Evolutionary conservation across 2,888 invertebrate genomes (phyloP).

Genomic region (Drosophila prolongata): DNA sequence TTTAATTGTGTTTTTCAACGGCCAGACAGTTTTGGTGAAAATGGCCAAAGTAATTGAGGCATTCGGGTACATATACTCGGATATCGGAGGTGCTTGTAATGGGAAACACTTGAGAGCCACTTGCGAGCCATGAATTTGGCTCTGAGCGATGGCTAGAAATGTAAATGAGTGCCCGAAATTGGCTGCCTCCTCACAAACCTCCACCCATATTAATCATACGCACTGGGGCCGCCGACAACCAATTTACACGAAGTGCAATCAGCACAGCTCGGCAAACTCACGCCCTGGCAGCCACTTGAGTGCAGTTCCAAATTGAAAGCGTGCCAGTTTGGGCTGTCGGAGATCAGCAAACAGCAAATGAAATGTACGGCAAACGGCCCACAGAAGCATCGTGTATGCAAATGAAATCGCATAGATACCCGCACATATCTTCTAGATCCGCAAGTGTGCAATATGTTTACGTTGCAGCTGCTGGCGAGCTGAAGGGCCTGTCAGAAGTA

Average conservation of each 20-base stretch:
- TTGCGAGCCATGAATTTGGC: constrained; percentile 20
- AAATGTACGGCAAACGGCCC: constrained; percentile 6
- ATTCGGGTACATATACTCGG: background rate
- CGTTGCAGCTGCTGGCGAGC: background rate
- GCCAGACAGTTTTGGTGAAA: constrained; percentile 21
- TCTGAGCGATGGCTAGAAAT: constrained; percentile 11
- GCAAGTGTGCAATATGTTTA: constrained; percentile 20
- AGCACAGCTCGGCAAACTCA: constrained; percentile 16
- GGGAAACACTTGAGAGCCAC: constrained; percentile 21
- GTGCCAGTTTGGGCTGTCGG: constrained; percentile 19
- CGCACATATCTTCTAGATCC: constrained; percentile 7
- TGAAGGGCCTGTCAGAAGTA: constrained; percentile 23
- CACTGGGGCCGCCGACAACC: constrained; percentile 18
- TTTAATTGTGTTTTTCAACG: constrained; percentile 56
- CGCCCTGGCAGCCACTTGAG: constrained; percentile 16
- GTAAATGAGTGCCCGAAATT: constrained; percentile 18
- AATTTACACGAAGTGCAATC: constrained; percentile 33
- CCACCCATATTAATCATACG: constrained; percentile 48
- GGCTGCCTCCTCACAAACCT: background rate
- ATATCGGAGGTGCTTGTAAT: constrained; percentile 25
- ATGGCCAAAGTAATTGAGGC: constrained; percentile 27
- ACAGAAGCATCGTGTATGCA: constrained; percentile 17
- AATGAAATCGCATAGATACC: constrained; percentile 21
- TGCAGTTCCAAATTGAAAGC: constrained; percentile 45
- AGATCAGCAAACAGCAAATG: constrained; percentile 18